phyloP scores from a whole-genome alignment of 2,797 vertebrate species.

The Rhinella marina region DNA sequence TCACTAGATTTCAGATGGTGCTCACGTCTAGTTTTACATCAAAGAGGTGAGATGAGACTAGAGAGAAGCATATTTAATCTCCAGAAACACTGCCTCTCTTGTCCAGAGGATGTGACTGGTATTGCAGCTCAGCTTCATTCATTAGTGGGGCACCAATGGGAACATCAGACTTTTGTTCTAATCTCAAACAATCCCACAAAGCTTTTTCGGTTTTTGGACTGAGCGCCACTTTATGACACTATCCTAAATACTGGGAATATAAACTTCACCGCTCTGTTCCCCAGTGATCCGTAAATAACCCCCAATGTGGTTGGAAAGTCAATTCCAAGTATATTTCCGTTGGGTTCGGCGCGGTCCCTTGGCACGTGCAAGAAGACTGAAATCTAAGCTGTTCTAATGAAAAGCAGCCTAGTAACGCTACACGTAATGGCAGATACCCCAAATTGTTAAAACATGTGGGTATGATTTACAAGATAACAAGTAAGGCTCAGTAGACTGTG shows the following conservation, averaged over 20 bases:
- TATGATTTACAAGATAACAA: conserved; percentile 63
- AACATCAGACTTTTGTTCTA: not conserved
- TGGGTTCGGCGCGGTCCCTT: conserved; percentile 42
- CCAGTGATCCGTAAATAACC: conserved; percentile 56
- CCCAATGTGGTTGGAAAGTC: conserved; percentile 45
- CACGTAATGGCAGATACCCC: conserved; percentile 59
- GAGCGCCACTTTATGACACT: not conserved
- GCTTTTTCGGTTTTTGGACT: not conserved
- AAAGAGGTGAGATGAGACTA: too few species aligned
- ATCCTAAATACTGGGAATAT: conserved; percentile 13
- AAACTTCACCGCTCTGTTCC: conserved; percentile 22
- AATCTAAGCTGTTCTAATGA: conserved; percentile 58
- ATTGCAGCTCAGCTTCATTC: not conserved
- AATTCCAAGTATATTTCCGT: conserved; percentile 48
- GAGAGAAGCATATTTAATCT: not conserved
- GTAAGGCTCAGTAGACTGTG: conserved; percentile 54
- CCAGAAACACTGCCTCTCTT: not conserved
- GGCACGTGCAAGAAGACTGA: conserved; percentile 58
- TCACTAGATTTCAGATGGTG: too few species aligned
- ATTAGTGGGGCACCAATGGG: not conserved
- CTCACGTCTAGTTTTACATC: too few species aligned
- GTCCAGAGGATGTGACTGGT: not conserved
- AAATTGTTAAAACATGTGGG: conserved; percentile 61
- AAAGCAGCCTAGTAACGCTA: conserved; percentile 60
- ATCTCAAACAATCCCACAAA: not conserved